A percentile compares a stretch with the other conserved stretches of the same genome.
Evolutionary conservation across 1,140 invertebrate species (phyloP).

Genomic region (Drosophila oshimai): DNA sequence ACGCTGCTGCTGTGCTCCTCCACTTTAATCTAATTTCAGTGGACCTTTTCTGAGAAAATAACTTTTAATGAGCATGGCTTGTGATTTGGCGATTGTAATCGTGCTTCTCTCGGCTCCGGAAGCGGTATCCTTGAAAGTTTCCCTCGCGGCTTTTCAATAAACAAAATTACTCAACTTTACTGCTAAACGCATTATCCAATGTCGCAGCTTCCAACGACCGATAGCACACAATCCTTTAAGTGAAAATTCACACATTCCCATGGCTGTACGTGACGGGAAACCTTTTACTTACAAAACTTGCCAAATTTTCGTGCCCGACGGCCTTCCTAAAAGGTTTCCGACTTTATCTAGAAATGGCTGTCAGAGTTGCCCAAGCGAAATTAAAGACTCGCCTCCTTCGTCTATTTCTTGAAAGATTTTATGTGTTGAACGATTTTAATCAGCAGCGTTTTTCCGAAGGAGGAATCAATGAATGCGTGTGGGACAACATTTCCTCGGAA

Average conservation of each 20-base stretch:
- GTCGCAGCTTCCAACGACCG: not conserved
- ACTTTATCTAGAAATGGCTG: conserved; percentile 48
- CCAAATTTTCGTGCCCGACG: conserved; percentile 35
- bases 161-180: conserved; percentile 37
- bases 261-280: conserved; percentile 55
- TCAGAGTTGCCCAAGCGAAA: conserved; percentile 14
- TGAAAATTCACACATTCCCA: conserved; percentile 32
- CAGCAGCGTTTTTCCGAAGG: not conserved
- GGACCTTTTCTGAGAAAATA: conserved; percentile 12
- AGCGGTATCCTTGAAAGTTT: conserved; percentile 10
- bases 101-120: not conserved
- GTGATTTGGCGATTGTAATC: conserved; percentile 43
- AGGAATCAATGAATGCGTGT: too few relatives aligned
- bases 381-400: conserved; percentile 1
- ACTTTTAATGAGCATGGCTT: conserved; percentile 41
- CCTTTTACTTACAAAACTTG: conserved; percentile 29
- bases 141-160: conserved; percentile 27
- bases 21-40: conserved; percentile 26
- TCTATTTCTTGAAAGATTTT: conserved; percentile 34
- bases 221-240: conserved; percentile 36
- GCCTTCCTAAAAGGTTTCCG: conserved; percentile 26
- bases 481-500: not conserved
- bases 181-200: conserved; percentile 40
- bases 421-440: conserved; percentile 26
- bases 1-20: not conserved